phyloP scores from a whole-genome alignment of 2,888 invertebrate genomes.

The Bugula neritina region DNA sequence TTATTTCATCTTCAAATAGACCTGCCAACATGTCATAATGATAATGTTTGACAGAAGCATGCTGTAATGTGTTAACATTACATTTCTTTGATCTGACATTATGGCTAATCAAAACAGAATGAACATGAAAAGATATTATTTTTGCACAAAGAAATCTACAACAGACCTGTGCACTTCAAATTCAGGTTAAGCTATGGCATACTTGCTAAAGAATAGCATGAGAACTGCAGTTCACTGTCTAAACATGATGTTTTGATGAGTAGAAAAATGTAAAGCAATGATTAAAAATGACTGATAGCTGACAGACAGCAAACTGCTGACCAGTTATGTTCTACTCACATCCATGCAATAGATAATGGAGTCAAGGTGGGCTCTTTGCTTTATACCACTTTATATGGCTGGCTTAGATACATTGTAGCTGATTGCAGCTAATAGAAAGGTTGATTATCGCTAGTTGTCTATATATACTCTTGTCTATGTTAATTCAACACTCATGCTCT shows the following conservation, averaged over 20 bases:
- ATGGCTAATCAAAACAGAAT: conserved; percentile 25
- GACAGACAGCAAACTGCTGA: neutral
- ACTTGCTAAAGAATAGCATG: neutral
- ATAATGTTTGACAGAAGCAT: conserved; percentile 24
- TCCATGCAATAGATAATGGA: too few relatives aligned
- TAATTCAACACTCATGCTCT: too few relatives aligned
- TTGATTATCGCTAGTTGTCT: too few relatives aligned
- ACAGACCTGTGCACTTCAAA: conserved; percentile 22
- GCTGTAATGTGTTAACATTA: conserved; percentile 16
- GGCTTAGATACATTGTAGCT: too few relatives aligned
- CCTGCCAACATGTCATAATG: neutral
- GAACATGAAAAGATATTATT: conserved; percentile 12
- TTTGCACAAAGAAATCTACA: conserved; percentile 24
- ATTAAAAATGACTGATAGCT: neutral
- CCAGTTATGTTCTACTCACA: too few relatives aligned
- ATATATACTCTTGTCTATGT: too few relatives aligned
- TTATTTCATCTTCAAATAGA: neutral
- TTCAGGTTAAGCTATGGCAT: conserved; percentile 1
- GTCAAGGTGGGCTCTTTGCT: too few relatives aligned
- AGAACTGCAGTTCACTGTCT: neutral
- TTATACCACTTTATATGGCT: too few relatives aligned
- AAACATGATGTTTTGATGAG: conserved; percentile 26
- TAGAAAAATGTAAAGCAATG: neutral
- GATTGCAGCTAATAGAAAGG: too few relatives aligned
- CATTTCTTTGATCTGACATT: conserved; percentile 25